Evolutionary conservation across 2,888 invertebrate species (phyloP), one percentile per base, ranked within the genome.

Genomic region (Lasiommata megera): DNA sequence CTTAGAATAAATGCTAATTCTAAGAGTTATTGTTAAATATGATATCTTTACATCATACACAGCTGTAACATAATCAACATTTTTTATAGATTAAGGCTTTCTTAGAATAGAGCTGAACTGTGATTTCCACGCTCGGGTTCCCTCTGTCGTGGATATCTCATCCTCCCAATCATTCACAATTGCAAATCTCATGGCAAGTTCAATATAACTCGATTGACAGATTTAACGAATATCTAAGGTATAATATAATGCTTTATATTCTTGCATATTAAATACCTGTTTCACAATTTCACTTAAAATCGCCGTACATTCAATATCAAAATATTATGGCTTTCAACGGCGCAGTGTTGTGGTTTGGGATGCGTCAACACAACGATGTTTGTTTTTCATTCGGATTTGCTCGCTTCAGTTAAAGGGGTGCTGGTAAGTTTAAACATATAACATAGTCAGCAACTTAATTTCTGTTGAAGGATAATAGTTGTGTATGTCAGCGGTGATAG

Each of bases 321-420:
- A 65, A 65, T 62, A 67, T 64, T 60, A 62, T 64, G 58, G 61
- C 63, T 64, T 60, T 65, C 59, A 58, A 18, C 57, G 37, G 11
- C 9, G 34, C 34, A 31, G 31, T 62, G 63, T 65, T 61, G 59
- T 65, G 66, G 65, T 65, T 65, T 59, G 58, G 67, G 62, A 65
- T 63, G 58, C 65, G 71, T 67, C 67, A 74, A 75, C 73, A 73
- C 43, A 48, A 12, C 53, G 23, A 48, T 80, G 79, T 82, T 82
- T 80, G 75, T 66, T 63, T 82, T 82, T 65, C 76, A 82, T 82
- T 68, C 69, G 71, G 80, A 75, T 80, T 79, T 74, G 69, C 68
- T 61, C 62, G 65, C 62, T 55, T 58, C 65, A 63, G 54, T 70
- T 67, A 44, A 67, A 69, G 67, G 67, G 65, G 63, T 62, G 40